phyloP scores from a whole-genome alignment of 2,113 vertebrate species.

The Leptocoma aspasia region DNA sequence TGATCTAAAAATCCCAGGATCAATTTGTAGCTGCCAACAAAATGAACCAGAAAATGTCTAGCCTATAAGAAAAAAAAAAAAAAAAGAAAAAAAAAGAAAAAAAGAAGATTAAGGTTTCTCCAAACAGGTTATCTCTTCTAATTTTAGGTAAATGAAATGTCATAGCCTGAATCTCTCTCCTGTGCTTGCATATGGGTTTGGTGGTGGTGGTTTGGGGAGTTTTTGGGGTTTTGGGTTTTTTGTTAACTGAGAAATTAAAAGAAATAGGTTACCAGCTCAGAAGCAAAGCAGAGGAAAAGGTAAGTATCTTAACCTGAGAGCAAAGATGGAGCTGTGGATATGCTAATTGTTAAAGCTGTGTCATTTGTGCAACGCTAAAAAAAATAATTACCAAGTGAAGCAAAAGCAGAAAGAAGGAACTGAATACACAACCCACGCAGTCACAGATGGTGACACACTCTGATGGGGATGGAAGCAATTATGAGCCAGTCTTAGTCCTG shows the following conservation, averaged over 20 bases:
- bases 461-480: constrained; percentile 33
- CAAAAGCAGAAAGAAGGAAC: constrained; percentile 12
- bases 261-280: neutral
- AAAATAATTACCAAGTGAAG: neutral
- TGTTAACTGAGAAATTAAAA: neutral
- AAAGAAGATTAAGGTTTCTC: neutral
- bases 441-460: constrained; percentile 42
- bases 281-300: neutral
- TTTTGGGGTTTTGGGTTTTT: neutral
- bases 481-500: neutral
- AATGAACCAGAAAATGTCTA: neutral
- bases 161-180: neutral
- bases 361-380: neutral
- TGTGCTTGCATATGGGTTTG: neutral
- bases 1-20: neutral
- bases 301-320: neutral
- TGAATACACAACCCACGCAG: neutral
- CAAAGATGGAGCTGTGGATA: neutral
- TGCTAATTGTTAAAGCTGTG: neutral
- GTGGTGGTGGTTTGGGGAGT: neutral
- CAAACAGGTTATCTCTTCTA: neutral
- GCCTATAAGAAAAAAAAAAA: too few species aligned
- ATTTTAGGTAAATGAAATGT: neutral
- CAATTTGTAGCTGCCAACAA: neutral
- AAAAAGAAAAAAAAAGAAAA: too few species aligned